Evolutionary conservation across 2,113 vertebrate species (phyloP), one percentile per base, ranked within the genome.

Genomic region (Pituophis catenifer): DNA sequence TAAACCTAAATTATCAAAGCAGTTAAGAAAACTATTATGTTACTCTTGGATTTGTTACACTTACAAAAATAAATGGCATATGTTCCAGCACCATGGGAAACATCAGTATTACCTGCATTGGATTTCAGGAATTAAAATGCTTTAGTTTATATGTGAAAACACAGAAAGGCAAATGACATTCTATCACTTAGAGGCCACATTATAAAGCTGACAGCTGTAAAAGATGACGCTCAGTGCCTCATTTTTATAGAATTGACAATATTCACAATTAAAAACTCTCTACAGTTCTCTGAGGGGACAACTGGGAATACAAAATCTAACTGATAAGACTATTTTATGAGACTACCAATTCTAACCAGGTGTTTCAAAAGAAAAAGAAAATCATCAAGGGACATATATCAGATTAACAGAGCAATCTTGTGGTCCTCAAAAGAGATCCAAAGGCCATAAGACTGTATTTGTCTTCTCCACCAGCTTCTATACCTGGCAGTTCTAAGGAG

Each of bases 1-100:
- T 92, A 19, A 12, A 50, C 23, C 17, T 48, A 91, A 94, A 93
- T 92, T 58, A 38, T 88, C 92, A 92, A 89, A 90, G 8, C 52
- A 92, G 88, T 0, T 87, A 92, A 94, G 33, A 70, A 91, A 59
- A 1, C n/a, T 91, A 53, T 89, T 86, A 58, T 58, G 10, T 70
- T n/a, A n/a, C 0, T 94, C 55, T n/a, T 89, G 58, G 29, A 2
- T 93, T 94, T 96, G 50, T 19, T 62, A 24, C 12, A 23, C 52
- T 90, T 94, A 44, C 29, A 88, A 50, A 86, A 17, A 85, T 81
- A 88, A 50, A 75, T 53, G 38, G 89, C 0, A 0, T 29, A 6
- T 5, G 24, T 17, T 81, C 52, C 26, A 38, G 48, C 59, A 54
- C 70, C 13, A 38, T 9, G 4, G 33, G 89, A 17, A 4, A 53